phyloP scores from a whole-genome alignment of 1,140 invertebrate species.

The Archivesica marissinica region DNA sequence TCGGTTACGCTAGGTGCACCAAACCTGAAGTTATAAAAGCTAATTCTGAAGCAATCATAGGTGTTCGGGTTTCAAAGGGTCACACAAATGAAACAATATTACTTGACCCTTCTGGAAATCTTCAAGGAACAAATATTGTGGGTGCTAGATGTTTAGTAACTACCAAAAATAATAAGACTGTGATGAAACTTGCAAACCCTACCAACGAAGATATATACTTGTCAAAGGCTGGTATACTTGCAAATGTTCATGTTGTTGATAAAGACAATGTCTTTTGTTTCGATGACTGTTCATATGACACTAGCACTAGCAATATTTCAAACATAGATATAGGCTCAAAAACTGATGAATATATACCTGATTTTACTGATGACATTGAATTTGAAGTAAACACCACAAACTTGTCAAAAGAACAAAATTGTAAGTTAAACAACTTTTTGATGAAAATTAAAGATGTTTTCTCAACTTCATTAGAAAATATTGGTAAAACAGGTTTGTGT shows the following conservation, averaged over 20 bases:
- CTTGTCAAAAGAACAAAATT: constrained; percentile 24
- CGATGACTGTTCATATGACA: not conserved
- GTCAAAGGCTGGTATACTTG: not conserved
- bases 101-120: constrained; percentile 50
- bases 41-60: constrained; percentile 42
- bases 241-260: constrained; percentile 5
- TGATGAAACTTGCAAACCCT: constrained; percentile 50
- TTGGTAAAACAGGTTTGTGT: constrained; percentile 57
- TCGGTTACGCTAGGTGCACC: constrained; percentile 21
- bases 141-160: constrained; percentile 54
- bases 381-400: constrained; percentile 48
- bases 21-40: constrained; percentile 25
- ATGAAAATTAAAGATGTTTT: constrained; percentile 57
- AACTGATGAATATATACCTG: not conserved
- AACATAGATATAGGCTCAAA: not conserved
- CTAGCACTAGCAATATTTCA: not conserved
- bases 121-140: constrained; percentile 22
- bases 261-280: not conserved
- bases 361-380: not conserved
- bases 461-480: constrained; percentile 44
- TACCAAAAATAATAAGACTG: constrained; percentile 22
- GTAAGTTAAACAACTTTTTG: constrained; percentile 43
- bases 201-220: constrained; percentile 12
- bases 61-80: constrained; percentile 28
- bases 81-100: constrained; percentile 49